Evolutionary conservation across 2,113 vertebrate genomes (phyloP).

Genomic region (Thalassoma bifasciatum): DNA sequence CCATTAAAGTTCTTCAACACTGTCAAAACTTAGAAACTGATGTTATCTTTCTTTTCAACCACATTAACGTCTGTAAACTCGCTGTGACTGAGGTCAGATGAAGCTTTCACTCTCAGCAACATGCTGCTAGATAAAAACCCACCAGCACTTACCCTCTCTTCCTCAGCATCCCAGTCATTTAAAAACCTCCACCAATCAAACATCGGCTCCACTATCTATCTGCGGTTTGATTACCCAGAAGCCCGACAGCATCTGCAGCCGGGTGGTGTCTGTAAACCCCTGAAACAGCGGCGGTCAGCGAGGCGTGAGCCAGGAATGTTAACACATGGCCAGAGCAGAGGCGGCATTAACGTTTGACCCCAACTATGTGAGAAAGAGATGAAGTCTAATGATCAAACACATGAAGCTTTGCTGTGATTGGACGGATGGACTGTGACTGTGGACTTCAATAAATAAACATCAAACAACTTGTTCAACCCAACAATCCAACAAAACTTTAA

Average conservation of each 20-base stretch:
- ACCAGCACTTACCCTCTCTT: not conserved
- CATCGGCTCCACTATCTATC: not conserved
- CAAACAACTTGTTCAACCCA: too few relatives aligned
- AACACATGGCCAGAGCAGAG: conserved; percentile 14
- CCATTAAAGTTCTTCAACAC: too few relatives aligned
- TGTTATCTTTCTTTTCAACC: too few relatives aligned
- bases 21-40: too few relatives aligned
- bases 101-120: not conserved
- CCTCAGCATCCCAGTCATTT: not conserved
- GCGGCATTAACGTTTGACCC: not conserved
- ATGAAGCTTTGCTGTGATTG: too few relatives aligned
- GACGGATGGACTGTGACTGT: too few relatives aligned
- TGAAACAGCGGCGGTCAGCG: not conserved
- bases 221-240: not conserved
- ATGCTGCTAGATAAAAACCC: not conserved
- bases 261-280: not conserved
- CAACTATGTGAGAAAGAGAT: not conserved
- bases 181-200: not conserved
- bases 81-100: not conserved
- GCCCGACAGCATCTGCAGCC: not conserved
- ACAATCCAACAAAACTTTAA: too few relatives aligned
- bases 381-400: too few relatives aligned
- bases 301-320: conserved; percentile 7
- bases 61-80: not conserved
- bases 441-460: too few relatives aligned